Evolutionary conservation across 2,113 vertebrate genomes (phyloP), one percentile per base, ranked within the genome.

Genomic region (Periophthalmodon schlosseri): DNA sequence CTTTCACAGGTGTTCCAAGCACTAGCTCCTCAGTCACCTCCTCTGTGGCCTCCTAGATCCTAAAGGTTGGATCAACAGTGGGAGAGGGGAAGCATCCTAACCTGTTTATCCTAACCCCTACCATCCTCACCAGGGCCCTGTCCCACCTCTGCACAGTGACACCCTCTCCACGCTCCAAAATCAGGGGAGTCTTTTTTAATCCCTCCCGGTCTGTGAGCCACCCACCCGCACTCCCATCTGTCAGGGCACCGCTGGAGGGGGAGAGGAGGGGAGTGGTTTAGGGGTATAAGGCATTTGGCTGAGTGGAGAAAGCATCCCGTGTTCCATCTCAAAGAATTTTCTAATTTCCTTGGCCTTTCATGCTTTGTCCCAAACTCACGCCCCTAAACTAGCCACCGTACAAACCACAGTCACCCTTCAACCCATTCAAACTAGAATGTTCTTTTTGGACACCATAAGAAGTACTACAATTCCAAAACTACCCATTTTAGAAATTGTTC

Each of bases 301-400:
- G 73, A 61, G 66, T 28, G 73, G 66, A 82, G 89, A 86, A 76
- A 69, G 81, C 88, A 90, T 88, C 90, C 81, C 89, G 84, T 88
- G 92, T 93, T 94, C 92, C 93, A 90, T 92, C 85, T 87, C 86
- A 80, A 82, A 86, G 74, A 87, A 92, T 93, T 92, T 93, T 93
- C 88, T 92, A 90, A 93, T 94, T 93, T 93, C 89, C 90, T 93
- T 88, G 89, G 88, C 91, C 82, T 65, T 93, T 85, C 77, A 84
- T 85, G 86, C 91, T 90, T 93, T 90, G 89, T 93, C 91, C 88
- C 86, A 91, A 92, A 93, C 89, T 91, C 91, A 91, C 89, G 87
- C 92, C 90, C 90, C 88, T 86, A 91, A 89, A 84, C 88, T 87
- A 89, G 79, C 84, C 74, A 86, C 86, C 85, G 77, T 85, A 82